A percentile compares a stretch with the other conserved stretches of the same genome.
phyloP scores from a whole-genome alignment of 2,888 invertebrate species.

The Balanococcus diminutus region DNA sequence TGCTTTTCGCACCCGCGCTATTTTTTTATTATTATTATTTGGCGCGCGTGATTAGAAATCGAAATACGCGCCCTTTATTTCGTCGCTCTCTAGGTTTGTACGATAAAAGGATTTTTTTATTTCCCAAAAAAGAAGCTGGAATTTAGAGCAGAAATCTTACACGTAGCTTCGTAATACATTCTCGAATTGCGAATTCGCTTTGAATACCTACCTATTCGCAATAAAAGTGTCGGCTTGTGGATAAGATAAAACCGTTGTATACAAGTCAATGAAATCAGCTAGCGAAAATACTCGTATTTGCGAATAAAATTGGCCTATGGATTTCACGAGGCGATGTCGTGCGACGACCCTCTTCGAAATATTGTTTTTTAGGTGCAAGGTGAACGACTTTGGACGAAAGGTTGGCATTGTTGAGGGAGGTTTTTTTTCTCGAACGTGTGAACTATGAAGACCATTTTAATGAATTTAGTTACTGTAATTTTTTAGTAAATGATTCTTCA shows the following conservation, averaged over 20 bases:
- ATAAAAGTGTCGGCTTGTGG: not conserved
- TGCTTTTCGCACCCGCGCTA: not conserved
- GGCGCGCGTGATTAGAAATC: constrained; percentile 20
- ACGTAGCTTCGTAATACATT: not conserved
- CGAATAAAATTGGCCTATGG: not conserved
- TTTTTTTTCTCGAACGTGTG: no score
- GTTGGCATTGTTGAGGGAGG: no score
- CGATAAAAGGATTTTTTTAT: not conserved
- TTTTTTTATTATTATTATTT: not conserved
- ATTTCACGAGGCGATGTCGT: not conserved
- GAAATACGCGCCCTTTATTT: not conserved
- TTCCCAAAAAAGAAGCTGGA: no score
- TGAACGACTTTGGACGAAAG: not conserved
- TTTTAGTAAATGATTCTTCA: no score
- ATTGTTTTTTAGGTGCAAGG: not conserved
- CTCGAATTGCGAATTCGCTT: not conserved
- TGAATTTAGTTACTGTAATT: no score
- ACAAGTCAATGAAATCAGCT: not conserved
- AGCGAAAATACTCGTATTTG: not conserved
- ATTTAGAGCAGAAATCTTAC: not conserved
- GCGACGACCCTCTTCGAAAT: not conserved
- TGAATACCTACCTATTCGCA: not conserved
- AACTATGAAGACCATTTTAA: no score
- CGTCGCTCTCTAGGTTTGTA: not conserved
- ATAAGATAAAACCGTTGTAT: not conserved